Evolutionary conservation across 2,113 vertebrate species (phyloP).

Genomic region (Oxyruncus cristatus): DNA sequence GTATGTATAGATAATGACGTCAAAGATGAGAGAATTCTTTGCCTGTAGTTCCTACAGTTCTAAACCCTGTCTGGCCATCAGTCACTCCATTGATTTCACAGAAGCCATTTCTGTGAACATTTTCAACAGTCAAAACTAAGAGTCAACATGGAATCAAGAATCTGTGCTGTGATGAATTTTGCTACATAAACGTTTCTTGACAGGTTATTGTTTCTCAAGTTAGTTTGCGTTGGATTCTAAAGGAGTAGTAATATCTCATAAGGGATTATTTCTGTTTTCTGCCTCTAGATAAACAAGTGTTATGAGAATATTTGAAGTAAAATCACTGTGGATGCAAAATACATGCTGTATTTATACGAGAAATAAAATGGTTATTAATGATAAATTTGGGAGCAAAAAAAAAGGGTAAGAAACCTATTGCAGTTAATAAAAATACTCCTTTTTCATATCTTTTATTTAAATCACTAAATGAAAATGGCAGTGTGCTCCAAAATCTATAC

Average conservation of each 20-base stretch:
- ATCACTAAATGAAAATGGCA: background rate
- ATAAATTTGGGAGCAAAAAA: background rate
- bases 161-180: background rate
- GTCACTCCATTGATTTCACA: background rate
- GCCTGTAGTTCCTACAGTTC: background rate
- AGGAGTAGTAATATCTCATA: background rate
- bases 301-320: background rate
- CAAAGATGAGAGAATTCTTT: background rate
- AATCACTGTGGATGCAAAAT: background rate
- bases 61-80: background rate
- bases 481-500: background rate
- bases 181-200: background rate
- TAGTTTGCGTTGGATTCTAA: background rate
- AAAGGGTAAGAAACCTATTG: background rate
- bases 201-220: background rate
- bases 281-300: background rate
- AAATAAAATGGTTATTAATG: background rate
- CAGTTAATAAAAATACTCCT: background rate
- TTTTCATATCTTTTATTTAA: background rate
- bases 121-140: background rate
- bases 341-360: background rate
- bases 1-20: fast-evolving
- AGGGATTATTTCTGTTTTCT: background rate
- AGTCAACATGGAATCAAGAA: background rate
- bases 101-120: background rate